Evolutionary conservation across 2,797 vertebrate genomes (phyloP).

Genomic region (Philypnodon macrostomus): DNA sequence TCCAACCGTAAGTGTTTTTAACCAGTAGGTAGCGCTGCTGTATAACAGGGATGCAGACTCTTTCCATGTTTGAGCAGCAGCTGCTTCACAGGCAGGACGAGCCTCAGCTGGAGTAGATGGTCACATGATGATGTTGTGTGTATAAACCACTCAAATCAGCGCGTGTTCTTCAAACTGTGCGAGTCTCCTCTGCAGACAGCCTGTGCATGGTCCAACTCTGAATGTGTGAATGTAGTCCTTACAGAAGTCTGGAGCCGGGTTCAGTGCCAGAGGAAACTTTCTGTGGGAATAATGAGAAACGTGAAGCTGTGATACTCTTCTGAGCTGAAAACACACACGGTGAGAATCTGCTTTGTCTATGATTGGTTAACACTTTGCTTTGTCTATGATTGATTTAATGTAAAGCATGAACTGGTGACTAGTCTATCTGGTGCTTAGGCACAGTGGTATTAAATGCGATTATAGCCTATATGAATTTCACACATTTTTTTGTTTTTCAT

Average conservation of each 20-base stretch:
- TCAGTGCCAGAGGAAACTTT: constrained; percentile 14
- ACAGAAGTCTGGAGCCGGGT: constrained; percentile 8
- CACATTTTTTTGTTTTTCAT: too few species aligned
- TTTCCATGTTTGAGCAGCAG: constrained; percentile 2
- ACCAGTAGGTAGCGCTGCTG: constrained; percentile 36
- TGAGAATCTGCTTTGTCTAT: constrained; percentile 34
- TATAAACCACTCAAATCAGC: constrained; percentile 42
- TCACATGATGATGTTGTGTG: constrained; percentile 59
- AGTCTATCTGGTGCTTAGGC: too few species aligned
- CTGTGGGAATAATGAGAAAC: constrained; percentile 46
- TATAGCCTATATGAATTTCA: too few species aligned
- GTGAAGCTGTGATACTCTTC: constrained; percentile 43
- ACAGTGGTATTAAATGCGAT: too few species aligned
- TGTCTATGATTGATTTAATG: too few species aligned
- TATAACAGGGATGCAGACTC: background rate
- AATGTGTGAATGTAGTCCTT: background rate
- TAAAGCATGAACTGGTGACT: too few species aligned
- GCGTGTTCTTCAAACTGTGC: constrained; percentile 16
- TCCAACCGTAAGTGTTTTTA: background rate
- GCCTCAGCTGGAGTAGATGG: constrained; percentile 39
- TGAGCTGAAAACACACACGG: constrained; percentile 50
- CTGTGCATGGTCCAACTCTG: constrained; percentile 4
- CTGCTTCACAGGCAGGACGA: constrained; percentile 7
- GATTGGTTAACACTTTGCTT: too few species aligned
- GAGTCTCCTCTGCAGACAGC: background rate